Base-by-base conservation (phyloP, 1,140 invertebrate species). In the Trichomalopsis sarcophagae region DNA sequence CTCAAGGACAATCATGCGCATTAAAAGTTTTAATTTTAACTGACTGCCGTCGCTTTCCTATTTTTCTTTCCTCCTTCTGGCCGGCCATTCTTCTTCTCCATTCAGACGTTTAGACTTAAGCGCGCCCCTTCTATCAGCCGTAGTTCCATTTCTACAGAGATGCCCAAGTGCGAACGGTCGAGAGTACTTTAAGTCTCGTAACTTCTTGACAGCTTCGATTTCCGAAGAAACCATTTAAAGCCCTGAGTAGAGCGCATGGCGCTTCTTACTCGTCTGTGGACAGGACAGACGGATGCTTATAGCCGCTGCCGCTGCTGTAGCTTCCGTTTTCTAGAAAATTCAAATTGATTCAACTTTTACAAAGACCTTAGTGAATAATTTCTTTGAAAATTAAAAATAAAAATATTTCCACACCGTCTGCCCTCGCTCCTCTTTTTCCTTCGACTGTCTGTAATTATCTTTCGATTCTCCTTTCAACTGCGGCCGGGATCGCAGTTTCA, bases 191-290 rank as follows among this genome's bases (percentile, higher is more conserved):
- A 62, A 62, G 55, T 62, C 17, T 62, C 55, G 55, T 62, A 62
- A 62, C 55, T 62, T 62, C 55, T 62, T 62, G 55, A 62, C 55
- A 62, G 55, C 21, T 62, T 62, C 55, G 55, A 62, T 62, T 62
- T 62, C 55, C 55, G 55, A 62, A 62, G 55, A 62, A 62, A 62
- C 55, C 55, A 62, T 62, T 62, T 62, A 62, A 62, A 62, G 55
- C 55, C 17, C 17, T n/a, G 55, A 62, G 17, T 62, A 62, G 55
- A 3, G 55, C 55, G 55, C 55, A 17, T 62, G 55, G 55, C 55
- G 55, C 55, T 62, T n/a, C 17, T 17, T 62, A 17, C 55, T 62
- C 55, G 55, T n/a, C 21, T 21, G 4, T 62, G 55, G 21, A 62
- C 21, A 62, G 55, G 21, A 62, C 21, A 62, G 55, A 62, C 55